phyloP scores from a whole-genome alignment of 2,888 invertebrate genomes.

The Apotomis capreana region DNA sequence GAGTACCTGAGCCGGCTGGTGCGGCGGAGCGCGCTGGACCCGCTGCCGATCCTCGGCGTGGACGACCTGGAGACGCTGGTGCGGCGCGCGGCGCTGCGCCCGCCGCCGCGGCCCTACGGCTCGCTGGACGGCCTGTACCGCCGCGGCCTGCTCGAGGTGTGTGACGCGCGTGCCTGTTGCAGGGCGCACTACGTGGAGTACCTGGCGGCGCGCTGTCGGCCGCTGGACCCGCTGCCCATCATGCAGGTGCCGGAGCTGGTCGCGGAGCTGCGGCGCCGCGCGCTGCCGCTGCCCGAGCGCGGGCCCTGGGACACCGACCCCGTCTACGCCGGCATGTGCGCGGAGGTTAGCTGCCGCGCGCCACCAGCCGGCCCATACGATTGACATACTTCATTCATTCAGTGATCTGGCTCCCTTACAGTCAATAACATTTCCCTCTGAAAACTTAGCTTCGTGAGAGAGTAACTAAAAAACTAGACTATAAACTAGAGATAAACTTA shows the following conservation, averaged over 20 bases:
- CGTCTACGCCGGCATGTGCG: constrained; percentile 92
- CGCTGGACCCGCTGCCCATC: constrained; percentile 94
- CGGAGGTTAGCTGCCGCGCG: constrained; percentile 84
- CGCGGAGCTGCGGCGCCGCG: constrained; percentile 93
- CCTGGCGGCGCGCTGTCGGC: constrained; percentile 93
- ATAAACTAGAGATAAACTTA: too few relatives aligned
- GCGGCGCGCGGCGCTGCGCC: constrained; percentile 87
- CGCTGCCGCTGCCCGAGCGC: constrained; percentile 92
- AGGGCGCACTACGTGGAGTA: constrained; percentile 98
- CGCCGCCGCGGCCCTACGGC: constrained; percentile 91
- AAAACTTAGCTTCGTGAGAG: too few relatives aligned
- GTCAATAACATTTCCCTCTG: too few relatives aligned
- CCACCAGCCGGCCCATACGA: too few relatives aligned
- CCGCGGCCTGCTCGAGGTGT: constrained; percentile 85
- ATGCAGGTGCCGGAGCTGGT: constrained; percentile 94
- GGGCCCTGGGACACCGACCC: constrained; percentile 92
- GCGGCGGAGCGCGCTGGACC: constrained; percentile 88
- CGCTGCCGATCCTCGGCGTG: constrained; percentile 88
- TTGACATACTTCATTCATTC: too few relatives aligned
- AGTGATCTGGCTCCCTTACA: too few relatives aligned
- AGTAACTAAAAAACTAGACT: too few relatives aligned
- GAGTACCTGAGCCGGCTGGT: constrained; percentile 93
- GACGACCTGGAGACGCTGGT: constrained; percentile 93
- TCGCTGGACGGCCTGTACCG: constrained; percentile 86
- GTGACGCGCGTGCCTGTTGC: constrained; percentile 68